Evolutionary conservation across 2,113 vertebrate species (phyloP).

Genomic region (Lethenteron reissneri): DNA sequence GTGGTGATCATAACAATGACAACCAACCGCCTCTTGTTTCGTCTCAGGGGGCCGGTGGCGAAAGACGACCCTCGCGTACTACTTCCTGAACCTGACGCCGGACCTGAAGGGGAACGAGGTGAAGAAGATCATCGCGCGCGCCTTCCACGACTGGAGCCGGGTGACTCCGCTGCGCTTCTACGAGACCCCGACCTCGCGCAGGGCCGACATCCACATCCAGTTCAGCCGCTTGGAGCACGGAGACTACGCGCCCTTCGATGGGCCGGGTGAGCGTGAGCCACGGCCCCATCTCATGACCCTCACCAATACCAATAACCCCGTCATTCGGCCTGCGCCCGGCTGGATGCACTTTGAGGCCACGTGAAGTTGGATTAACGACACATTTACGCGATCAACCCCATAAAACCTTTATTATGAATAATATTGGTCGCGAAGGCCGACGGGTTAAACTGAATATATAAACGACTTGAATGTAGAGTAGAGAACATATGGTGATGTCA

Average conservation of each 20-base stretch:
- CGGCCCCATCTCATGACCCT: too few species aligned
- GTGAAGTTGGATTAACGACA: too few species aligned
- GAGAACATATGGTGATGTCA: too few species aligned
- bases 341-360: too few species aligned
- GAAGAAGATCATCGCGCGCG: slow-evolving; percentile 25
- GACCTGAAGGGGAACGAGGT: slow-evolving; percentile 25
- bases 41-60: slow-evolving; percentile 36
- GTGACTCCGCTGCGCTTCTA: slow-evolving; percentile 35
- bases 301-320: too few species aligned
- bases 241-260: slow-evolving; percentile 24
- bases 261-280: slow-evolving; percentile 19
- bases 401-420: too few species aligned
- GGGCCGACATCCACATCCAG: slow-evolving; percentile 40
- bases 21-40: background rate
- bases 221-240: slow-evolving; percentile 30
- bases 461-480: too few species aligned
- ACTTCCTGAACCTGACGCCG: slow-evolving; percentile 38
- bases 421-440: too few species aligned
- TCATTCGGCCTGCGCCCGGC: too few species aligned
- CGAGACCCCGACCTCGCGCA: slow-evolving; percentile 27
- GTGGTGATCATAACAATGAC: background rate
- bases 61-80: slow-evolving; percentile 43
- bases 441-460: too few species aligned
- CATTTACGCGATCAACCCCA: too few species aligned
- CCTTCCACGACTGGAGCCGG: slow-evolving; percentile 50